Conservation (phyloP, 1,140 invertebrate species). For the Octopus bimaculoides region DNA sequence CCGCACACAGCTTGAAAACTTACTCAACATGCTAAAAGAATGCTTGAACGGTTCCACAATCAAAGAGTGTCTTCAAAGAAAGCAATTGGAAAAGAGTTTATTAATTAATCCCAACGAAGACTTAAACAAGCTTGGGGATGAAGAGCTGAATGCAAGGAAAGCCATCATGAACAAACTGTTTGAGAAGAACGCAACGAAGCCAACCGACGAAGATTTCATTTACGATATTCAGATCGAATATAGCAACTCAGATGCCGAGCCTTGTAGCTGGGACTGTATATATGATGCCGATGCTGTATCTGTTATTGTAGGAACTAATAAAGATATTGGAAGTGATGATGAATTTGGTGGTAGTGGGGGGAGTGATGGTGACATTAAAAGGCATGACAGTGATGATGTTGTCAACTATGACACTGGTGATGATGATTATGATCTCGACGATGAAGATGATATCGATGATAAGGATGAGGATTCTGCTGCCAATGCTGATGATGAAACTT, state of each 20-base stretch:
- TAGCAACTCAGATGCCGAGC: constrained; percentile 40
- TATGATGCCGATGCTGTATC: too few relatives aligned
- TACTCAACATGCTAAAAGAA: constrained; percentile 50
- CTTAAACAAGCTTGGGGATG: constrained; percentile 58
- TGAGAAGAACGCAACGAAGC: constrained; percentile 55
- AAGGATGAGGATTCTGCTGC: too few relatives aligned
- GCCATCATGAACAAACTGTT: constrained; percentile 58
- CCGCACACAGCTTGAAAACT: constrained; percentile 41
- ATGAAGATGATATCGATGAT: too few relatives aligned
- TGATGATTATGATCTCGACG: too few relatives aligned
- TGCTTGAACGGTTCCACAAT: constrained; percentile 47
- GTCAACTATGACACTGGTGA: too few relatives aligned
- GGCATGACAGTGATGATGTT: too few relatives aligned
- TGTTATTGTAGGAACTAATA: too few relatives aligned
- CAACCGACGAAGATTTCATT: constrained; percentile 57
- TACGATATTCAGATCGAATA: constrained; percentile 59
- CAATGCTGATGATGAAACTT: too few relatives aligned
- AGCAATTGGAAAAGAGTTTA: constrained; percentile 30
- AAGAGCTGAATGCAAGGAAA: constrained; percentile 56
- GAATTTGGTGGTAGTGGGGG: too few relatives aligned
- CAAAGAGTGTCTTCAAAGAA: constrained; percentile 54
- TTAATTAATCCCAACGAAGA: constrained; percentile 58
- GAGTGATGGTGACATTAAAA: too few relatives aligned
- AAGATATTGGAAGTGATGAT: too few relatives aligned
- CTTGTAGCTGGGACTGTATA: constrained; percentile 44